Evolutionary conservation across 2,888 invertebrate species (phyloP), one percentile per base, ranked within the genome.

Genomic region (Drosophila kuntzei): DNA sequence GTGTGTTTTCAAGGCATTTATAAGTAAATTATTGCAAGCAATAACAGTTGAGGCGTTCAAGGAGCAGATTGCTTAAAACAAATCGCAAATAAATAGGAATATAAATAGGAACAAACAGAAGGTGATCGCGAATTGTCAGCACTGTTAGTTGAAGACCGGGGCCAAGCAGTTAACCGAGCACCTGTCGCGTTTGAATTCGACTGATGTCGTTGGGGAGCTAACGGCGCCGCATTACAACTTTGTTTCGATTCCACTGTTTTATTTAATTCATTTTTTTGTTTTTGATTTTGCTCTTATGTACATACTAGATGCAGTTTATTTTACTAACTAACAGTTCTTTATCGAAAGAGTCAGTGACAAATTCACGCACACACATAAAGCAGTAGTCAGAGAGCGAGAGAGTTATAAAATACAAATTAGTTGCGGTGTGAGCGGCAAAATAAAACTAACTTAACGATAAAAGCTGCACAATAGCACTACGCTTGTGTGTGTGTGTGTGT

Each of bases 321-420:
- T 44, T 27, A 58, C 57, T 61, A 77, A 57, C 57, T 60, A 76
- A 76, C 75, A 61, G 75, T 77, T 77, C 78, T 77, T 77, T 65
- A 65, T 74, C 73, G 70, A 73, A 69, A 69, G 43, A 53, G 51
- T 46, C 57, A 20, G 54, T 39, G 16, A 34, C 18, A 41, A 27
- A 54, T n/a, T 34, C 37, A 47, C 36, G 20, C 27, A 59, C 41
- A 22, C 20, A 34, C 44, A 7, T 8, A 12, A 25, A 47, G 16
- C 8, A 12, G 27, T 2, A 3, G 32, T 29, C 12, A 25, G 54
- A 20, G 32, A 43, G 20, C 2, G 53, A 16, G 32, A 54, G 50
- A 27, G 39, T 14, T 29, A 27, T 36, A 2, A 25, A 53, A 34
- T 9, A 6, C 20, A 53, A 41, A 53, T 32, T 14, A 34, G 32